Conservation (phyloP, 2,888 invertebrate species). For the Drosophila ustulata region DNA sequence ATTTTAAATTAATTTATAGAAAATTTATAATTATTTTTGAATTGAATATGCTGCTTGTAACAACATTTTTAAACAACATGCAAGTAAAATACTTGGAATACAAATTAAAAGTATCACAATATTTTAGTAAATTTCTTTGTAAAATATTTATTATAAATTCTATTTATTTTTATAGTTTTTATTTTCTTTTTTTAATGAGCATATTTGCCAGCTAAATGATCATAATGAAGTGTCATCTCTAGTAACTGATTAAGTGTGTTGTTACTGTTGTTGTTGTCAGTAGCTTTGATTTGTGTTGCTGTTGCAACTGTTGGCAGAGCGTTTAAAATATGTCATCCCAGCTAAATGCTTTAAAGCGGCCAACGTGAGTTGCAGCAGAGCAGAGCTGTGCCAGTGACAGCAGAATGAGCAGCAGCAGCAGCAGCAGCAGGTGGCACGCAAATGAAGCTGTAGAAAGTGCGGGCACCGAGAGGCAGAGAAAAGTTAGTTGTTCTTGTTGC, state of each 20-base stretch:
- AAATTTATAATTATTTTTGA: no score
- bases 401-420: conserved; percentile 10
- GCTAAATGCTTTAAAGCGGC: conserved; percentile 78
- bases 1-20: no score
- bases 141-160: accelerated
- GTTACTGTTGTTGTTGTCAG: conserved; percentile 33
- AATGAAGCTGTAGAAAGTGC: conserved; percentile 30
- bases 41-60: no score
- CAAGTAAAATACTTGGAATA: no score
- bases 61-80: no score
- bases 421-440: conserved; percentile 59
- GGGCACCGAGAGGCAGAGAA: conserved; percentile 9
- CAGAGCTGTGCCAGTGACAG: conserved; percentile 17
- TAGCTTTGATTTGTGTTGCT: conserved; percentile 73
- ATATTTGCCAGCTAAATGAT: background rate
- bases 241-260: conserved; percentile 26
- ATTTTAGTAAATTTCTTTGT: background rate
- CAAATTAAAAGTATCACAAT: background rate
- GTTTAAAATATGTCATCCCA: conserved; percentile 77
- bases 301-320: conserved; percentile 71
- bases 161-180: background rate
- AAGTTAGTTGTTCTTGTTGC: conserved; percentile 21
- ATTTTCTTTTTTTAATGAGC: no score
- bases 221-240: conserved; percentile 31
- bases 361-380: conserved; percentile 64